Evolutionary conservation across 2,113 vertebrate genomes (phyloP).

Genomic region (Nesoenas mayeri): DNA sequence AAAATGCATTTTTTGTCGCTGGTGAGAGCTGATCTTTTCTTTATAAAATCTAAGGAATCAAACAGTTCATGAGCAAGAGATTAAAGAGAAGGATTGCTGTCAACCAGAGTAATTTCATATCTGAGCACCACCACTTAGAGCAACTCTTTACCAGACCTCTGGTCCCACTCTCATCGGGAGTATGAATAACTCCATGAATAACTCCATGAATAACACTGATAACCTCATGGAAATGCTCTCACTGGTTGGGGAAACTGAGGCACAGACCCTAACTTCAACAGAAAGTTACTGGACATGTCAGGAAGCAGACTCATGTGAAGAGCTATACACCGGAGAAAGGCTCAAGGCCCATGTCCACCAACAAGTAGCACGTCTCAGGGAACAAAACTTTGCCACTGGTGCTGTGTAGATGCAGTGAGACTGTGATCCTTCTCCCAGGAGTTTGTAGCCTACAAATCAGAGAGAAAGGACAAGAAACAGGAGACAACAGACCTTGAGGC

Average conservation of each 20-base stretch:
- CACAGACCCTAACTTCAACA: neutral
- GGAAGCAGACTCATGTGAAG: neutral
- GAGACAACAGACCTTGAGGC: neutral
- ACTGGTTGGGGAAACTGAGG: neutral
- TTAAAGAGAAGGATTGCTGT: neutral
- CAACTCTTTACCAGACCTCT: neutral
- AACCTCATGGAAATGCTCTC: neutral
- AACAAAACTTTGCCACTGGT: neutral
- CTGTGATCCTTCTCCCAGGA: neutral
- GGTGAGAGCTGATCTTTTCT: neutral
- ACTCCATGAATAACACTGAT: neutral
- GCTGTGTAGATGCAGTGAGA: fast-evolving
- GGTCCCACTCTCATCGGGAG: neutral
- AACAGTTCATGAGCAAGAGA: neutral
- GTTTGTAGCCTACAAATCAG: neutral
- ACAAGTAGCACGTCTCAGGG: fast-evolving
- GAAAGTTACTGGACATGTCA: neutral
- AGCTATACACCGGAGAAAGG: neutral
- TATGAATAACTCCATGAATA: too few relatives aligned
- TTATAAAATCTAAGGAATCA: neutral
- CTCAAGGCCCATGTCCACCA: neutral
- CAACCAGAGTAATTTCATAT: neutral
- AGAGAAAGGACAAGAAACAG: neutral
- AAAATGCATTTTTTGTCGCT: neutral
- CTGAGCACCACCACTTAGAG: neutral